Conservation (phyloP, 1,140 invertebrate species). For the Proales similis region DNA sequence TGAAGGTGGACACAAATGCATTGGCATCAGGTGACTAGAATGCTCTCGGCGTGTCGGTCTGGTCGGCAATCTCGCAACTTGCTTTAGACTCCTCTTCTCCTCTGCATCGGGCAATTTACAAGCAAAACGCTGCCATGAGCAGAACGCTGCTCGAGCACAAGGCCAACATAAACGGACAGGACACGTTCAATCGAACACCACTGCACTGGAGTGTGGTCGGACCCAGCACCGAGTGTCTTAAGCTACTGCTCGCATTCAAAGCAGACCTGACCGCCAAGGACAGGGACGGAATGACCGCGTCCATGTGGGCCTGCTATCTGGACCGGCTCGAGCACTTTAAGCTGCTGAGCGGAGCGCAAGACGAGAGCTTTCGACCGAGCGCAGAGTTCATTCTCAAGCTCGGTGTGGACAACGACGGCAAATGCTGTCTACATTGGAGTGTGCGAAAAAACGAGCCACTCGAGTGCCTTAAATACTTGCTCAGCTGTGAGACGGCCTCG, state of each 20-base stretch:
- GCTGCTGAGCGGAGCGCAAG: constrained; percentile 41
- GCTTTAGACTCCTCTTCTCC: constrained; percentile 43
- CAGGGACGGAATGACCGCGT: constrained; percentile 50
- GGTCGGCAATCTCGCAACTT: neutral
- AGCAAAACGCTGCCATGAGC: constrained; percentile 45
- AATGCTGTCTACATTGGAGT: constrained; percentile 53
- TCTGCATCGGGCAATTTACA: constrained; percentile 50
- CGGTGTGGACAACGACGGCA: constrained; percentile 48
- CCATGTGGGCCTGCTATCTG: constrained; percentile 53
- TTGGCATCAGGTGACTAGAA: constrained; percentile 45
- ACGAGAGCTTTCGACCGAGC: too few relatives aligned
- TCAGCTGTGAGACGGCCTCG: constrained; percentile 37
- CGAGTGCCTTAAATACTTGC: constrained; percentile 43
- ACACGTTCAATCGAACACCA: constrained; percentile 46
- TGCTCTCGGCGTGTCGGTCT: neutral
- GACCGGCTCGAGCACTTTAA: constrained; percentile 52
- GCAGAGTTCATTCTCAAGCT: constrained; percentile 34
- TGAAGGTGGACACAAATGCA: constrained; percentile 47
- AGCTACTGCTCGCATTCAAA: constrained; percentile 41
- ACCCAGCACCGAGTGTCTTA: constrained; percentile 45
- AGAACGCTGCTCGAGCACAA: constrained; percentile 46
- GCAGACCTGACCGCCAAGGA: constrained; percentile 40
- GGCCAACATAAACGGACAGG: constrained; percentile 47
- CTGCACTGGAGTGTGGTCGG: constrained; percentile 52
- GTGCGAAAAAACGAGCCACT: constrained; percentile 48